Conservation (phyloP, 2,113 vertebrate genomes). For the Chlorodrepanis virens region DNA sequence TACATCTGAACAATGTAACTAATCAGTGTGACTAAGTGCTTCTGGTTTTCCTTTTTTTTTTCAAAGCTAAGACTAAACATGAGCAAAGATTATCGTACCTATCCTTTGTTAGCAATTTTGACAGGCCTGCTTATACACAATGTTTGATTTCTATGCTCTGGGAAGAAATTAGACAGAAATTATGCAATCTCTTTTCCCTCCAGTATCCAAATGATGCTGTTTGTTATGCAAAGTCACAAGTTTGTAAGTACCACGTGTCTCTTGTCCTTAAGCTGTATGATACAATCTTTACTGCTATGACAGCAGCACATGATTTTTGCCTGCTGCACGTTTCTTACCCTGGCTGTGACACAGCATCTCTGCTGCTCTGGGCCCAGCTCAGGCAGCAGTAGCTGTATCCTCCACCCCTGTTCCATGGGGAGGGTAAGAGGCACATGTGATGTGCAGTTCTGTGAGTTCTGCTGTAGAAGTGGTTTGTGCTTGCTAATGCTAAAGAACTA, state of each 20-base stretch:
- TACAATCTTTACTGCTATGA: neutral
- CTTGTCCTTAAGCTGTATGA: neutral
- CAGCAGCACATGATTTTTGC: neutral
- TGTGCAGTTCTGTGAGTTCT: neutral
- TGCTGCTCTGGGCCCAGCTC: neutral
- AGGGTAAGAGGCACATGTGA: neutral
- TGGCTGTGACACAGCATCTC: neutral
- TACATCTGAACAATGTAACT: neutral
- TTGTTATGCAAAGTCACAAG: neutral
- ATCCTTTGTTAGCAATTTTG: neutral
- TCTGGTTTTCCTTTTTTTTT: neutral
- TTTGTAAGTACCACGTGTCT: neutral
- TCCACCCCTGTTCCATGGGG: fast-evolving
- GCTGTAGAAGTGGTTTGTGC: neutral
- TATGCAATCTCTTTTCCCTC: neutral
- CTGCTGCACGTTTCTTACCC: neutral
- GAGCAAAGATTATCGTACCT: neutral
- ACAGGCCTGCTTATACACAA: neutral
- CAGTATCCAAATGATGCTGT: neutral
- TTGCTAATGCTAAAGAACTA: neutral
- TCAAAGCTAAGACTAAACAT: neutral
- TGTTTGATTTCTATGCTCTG: neutral
- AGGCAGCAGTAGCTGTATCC: neutral
- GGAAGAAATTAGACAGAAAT: neutral
- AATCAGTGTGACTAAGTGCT: neutral